Evolutionary conservation across 2,113 vertebrate genomes (phyloP).

Genomic region (Steatornis caripensis): DNA sequence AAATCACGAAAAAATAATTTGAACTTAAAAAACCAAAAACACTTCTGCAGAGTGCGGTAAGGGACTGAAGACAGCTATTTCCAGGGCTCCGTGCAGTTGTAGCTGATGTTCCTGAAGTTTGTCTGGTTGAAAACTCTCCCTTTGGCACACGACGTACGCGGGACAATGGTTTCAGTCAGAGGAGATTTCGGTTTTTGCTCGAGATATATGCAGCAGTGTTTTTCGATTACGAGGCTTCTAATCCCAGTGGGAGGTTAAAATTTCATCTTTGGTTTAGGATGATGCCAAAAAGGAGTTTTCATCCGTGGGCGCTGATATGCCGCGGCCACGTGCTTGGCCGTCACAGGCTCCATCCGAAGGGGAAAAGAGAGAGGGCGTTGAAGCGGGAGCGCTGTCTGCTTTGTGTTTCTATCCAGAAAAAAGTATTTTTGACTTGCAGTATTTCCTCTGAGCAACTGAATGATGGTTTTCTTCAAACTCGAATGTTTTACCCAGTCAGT

Average conservation of each 20-base stretch:
- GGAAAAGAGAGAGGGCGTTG: background rate
- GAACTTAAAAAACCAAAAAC: no score
- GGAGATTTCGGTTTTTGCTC: background rate
- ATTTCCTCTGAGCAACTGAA: background rate
- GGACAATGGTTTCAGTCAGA: background rate
- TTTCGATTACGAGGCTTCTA: background rate
- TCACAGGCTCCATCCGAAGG: background rate
- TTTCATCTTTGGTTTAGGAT: background rate
- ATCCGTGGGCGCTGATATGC: background rate
- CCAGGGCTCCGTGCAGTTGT: accelerated
- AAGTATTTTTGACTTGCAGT: background rate
- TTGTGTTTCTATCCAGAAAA: accelerated
- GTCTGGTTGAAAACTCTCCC: background rate
- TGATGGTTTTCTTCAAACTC: background rate
- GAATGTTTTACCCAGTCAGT: background rate
- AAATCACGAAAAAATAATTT: background rate
- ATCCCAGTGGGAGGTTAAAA: background rate
- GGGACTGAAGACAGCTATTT: background rate
- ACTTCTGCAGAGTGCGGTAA: no score
- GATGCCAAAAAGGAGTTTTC: no score
- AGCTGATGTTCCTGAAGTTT: no score
- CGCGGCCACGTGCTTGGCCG: accelerated
- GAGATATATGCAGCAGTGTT: no score
- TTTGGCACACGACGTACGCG: accelerated
- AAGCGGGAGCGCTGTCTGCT: background rate